Base-by-base conservation (phyloP, 1,140 invertebrate species). In the Papilio helenus region DNA sequence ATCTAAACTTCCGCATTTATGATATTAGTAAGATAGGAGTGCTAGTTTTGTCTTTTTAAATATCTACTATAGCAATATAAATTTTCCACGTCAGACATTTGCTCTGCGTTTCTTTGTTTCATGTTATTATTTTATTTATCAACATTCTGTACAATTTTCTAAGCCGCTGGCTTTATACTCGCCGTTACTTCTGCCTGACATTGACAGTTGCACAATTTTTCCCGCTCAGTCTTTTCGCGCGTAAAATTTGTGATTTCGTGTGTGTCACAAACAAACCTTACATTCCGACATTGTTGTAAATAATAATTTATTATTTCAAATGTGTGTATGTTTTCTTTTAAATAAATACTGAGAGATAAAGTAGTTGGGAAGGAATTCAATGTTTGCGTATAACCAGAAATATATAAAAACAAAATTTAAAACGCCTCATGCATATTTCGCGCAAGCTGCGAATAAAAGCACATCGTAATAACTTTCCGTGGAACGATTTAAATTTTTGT, bases 181-280 rank as follows among this genome's bases (percentile, higher is more conserved):
- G 26, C 73, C 46, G 20, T 51, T 20, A 44, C 76, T 49, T 49
- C 76, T 46, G 34, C 42, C 80, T 86, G 83, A 82, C 78, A 72
- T 76, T 84, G 85, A 86, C 83, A 84, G 80, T 84, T 85, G 83
- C 72, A 79, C 81, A 85, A 84, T 85, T 82, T 85, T 85, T 85
- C 84, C 84, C 84, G 83, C 81, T 79, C 81, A 77, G 65, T 79
- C 68, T 72, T 81, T 39, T 81, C 85, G 84, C 55, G 83, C 82
- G 81, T 84, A 58, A 76, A 84, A 85, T 85, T 23, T 42, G 55
- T 61, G 65, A 61, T 61, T 61, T 61, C 58, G 58, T 61, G 79
- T 46, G 72, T 79, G 84, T 82, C 82, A 81, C 71, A 72, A 72
- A 79, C 82, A 85, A 72, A n/a, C 49, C n/a, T 5, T 55, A 18